Base-by-base conservation (phyloP, 1,140 invertebrate genomes). In the Hypsibius dujardini region DNA sequence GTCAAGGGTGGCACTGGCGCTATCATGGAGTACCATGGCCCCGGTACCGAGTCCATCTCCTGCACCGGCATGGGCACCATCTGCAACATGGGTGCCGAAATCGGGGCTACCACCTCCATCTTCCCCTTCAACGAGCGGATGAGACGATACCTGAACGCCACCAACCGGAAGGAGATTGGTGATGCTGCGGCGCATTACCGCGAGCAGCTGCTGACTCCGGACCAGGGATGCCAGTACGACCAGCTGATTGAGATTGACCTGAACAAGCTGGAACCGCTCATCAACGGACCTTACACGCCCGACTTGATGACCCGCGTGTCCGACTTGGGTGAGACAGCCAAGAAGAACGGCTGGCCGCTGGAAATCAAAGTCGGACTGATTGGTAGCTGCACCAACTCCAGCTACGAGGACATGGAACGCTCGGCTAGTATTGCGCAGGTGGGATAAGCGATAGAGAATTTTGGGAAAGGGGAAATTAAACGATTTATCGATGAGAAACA, bases 1-100 rank as follows among this genome's bases (percentile, higher is more conserved):
- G 86, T 86, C 0, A 96, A 96, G 80, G 95, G 96, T 70, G 96
- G 95, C 59, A 99, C 96, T 75, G 96, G 96, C 42, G 94, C 95
- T 72, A 98, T 99, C 79, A 90, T 99, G 59, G 96, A 99, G 79
- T 99, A 99, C 81, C 89, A 88, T 80, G 96, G 96, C 2, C 90
- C 92, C 47, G 95, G 95, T 59, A 92, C 97, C 0, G 92, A 99
- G 77, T 93, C 91, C 56, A 95, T 98, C 76, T 97, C 94, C 28
- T 98, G 94, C 79, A 98, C 95, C 47, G 95, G 94, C 71, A 97
- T 98, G 92, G 95, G 90, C 7, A 98, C 95, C 46, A 98, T 98
- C 79, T 99, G 96, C 80, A 99, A 99, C 81, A 99, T 99, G 96
- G 96, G 96, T 72, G 96, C 96, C 75, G 96, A 99, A 82, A 98